These are phyloP conservation scores for Chloroceryle inda DNA, from an alignment of 2,797 vertebrate species.

Conservation along the genomic window DNA sequence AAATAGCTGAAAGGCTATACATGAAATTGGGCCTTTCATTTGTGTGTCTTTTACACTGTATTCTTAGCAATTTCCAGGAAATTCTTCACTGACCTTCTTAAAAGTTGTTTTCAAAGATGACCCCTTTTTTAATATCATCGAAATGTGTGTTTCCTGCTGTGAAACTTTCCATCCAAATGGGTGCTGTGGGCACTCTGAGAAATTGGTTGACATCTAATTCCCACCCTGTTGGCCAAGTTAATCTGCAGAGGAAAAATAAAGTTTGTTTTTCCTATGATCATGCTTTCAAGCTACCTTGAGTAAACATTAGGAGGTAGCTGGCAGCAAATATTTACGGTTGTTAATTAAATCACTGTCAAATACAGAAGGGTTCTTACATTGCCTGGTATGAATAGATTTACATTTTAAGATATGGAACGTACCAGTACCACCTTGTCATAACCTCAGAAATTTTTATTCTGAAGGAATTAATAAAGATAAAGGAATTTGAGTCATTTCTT, in stretches of 20 bases:
- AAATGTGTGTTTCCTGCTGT: not conserved
- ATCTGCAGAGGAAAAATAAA: not conserved
- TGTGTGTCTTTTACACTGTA: not conserved
- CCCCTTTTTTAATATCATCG: not conserved
- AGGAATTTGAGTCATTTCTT: not conserved
- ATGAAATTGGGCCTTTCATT: not conserved
- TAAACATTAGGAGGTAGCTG: not conserved
- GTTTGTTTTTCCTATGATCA: constrained; percentile 23
- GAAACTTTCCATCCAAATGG: not conserved
- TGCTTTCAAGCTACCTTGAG: not conserved
- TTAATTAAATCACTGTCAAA: not conserved
- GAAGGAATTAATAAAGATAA: not conserved
- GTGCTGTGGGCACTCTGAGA: not conserved
- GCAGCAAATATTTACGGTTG: not conserved
- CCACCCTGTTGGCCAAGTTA: not conserved
- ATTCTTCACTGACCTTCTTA: not conserved
- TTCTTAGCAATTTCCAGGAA: not conserved
- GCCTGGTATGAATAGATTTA: not conserved
- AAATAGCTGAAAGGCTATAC: not conserved
- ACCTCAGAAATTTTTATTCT: not conserved
- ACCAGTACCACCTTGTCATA: not conserved
- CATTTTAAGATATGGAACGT: not conserved
- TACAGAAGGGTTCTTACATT: not conserved
- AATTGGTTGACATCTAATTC: not conserved
- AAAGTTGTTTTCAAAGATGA: not conserved